These are phyloP conservation scores for Amazona ochrocephala DNA, from an alignment of 2,797 vertebrate species.

Conservation along the genomic window DNA sequence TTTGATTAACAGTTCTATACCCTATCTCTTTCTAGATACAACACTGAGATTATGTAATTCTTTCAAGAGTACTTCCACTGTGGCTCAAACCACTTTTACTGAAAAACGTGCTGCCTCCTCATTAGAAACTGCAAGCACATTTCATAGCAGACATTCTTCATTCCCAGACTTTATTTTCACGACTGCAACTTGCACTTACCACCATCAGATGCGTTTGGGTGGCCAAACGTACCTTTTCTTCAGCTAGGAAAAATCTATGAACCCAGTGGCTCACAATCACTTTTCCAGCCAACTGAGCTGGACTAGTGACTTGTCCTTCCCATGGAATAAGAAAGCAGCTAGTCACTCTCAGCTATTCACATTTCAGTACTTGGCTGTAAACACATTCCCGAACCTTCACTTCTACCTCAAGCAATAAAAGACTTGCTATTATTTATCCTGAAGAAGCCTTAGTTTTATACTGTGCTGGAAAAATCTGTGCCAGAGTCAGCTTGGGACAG, in stretches of 20 bases:
- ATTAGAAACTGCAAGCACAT: neutral
- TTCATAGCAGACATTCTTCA: neutral
- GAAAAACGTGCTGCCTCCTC: neutral
- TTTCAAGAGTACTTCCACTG: neutral
- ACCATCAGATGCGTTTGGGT: neutral
- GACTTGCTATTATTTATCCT: neutral
- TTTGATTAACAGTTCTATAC: neutral
- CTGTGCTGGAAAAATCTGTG: neutral
- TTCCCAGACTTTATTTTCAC: neutral
- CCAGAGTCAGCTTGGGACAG: neutral
- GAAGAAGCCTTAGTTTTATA: neutral
- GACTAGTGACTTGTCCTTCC: neutral
- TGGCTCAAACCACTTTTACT: neutral
- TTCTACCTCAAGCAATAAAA: neutral
- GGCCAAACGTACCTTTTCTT: neutral
- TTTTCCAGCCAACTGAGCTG: neutral
- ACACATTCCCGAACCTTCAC: neutral
- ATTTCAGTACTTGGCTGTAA: neutral
- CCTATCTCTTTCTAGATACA: neutral
- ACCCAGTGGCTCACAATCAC: neutral
- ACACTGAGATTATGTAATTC: neutral
- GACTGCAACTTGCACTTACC: neutral
- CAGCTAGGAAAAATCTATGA: neutral
- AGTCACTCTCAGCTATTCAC: neutral
- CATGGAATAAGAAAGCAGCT: neutral